phyloP scores from a whole-genome alignment of 2,797 vertebrate species.

The Odontamblyopus lacepedii region DNA sequence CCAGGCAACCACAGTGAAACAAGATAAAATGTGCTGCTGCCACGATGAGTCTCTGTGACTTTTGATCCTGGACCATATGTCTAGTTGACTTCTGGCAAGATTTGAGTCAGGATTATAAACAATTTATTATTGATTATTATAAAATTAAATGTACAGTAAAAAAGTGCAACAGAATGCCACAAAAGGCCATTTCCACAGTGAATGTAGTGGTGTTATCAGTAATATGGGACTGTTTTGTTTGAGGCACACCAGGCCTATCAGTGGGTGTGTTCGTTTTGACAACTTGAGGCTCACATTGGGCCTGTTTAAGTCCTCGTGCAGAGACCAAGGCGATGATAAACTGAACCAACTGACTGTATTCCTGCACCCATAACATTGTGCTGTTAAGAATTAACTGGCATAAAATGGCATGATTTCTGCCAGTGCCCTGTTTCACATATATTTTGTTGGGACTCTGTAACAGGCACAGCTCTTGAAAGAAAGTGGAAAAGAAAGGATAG shows the following conservation, averaged over 20 bases:
- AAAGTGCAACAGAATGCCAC: background rate
- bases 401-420: background rate
- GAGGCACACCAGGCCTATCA: slow-evolving; percentile 57
- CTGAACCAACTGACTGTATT: background rate
- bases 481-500: slow-evolving; percentile 2
- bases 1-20: slow-evolving; percentile 35
- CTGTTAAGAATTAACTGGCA: background rate
- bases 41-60: slow-evolving; percentile 51
- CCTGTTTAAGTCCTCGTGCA: slow-evolving; percentile 30
- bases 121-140: background rate
- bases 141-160: background rate
- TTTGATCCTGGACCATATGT: slow-evolving; percentile 49
- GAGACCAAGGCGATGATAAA: slow-evolving; percentile 40
- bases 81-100: slow-evolving; percentile 43
- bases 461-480: background rate
- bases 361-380: background rate
- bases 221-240: slow-evolving; percentile 47
- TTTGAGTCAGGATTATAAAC: slow-evolving; percentile 6
- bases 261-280: slow-evolving; percentile 59
- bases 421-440: background rate
- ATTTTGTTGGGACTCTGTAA: background rate
- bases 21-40: slow-evolving; percentile 12
- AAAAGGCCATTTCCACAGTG: slow-evolving; percentile 30
- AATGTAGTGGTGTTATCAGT: slow-evolving; percentile 48
- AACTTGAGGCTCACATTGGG: slow-evolving; percentile 55